Conservation (phyloP, 1,140 invertebrate genomes). For the Ruditapes philippinarum region DNA sequence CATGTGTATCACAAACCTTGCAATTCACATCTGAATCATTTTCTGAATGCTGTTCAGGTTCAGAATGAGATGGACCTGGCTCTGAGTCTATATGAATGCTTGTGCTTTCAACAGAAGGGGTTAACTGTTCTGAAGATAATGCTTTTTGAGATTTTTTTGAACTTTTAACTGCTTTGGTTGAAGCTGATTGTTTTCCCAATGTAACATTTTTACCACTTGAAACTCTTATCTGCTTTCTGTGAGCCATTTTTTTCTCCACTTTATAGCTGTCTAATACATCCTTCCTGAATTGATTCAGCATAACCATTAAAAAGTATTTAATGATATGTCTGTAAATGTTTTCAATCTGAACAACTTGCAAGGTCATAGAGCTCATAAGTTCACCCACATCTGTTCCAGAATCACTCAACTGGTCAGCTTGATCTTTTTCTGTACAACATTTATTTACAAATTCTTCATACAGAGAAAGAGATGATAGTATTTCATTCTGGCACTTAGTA, state of each 20-base stretch:
- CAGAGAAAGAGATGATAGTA: neutral
- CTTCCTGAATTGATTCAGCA: constrained; percentile 47
- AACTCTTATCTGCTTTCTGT: constrained; percentile 42
- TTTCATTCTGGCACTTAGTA: neutral
- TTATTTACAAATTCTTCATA: neutral
- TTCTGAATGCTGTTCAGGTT: neutral
- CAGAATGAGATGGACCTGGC: too few relatives aligned
- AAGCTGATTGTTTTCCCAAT: neutral
- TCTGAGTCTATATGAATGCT: neutral
- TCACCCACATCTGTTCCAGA: neutral
- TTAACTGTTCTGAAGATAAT: neutral
- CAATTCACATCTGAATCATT: neutral
- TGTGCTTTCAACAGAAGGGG: neutral
- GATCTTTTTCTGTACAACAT: neutral
- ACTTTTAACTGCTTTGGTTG: neutral
- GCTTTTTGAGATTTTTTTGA: neutral
- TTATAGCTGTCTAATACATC: constrained; percentile 22
- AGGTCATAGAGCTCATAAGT: neutral
- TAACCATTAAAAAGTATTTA: constrained; percentile 32
- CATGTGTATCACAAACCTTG: neutral
- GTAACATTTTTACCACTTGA: neutral
- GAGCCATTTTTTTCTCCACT: constrained; percentile 32
- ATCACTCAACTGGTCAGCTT: neutral
- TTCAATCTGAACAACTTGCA: constrained; percentile 6
- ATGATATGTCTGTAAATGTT: neutral